These are phyloP conservation scores for Heliconius ethilla DNA, from an alignment of 2,888 invertebrate species.

Conservation along the genomic window DNA sequence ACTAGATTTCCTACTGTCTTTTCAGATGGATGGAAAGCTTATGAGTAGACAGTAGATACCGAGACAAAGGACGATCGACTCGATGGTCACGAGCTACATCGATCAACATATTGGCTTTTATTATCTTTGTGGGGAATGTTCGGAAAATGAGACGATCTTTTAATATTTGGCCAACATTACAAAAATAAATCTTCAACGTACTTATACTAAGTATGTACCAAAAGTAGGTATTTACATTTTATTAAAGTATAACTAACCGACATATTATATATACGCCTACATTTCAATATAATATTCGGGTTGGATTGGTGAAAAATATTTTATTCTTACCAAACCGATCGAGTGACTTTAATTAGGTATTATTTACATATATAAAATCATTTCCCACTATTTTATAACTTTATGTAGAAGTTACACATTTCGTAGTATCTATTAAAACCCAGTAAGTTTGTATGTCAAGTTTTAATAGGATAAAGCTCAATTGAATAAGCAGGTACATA, in stretches of 20 bases:
- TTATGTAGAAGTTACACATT: not conserved
- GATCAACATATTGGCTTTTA: constrained; percentile 3
- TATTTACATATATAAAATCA: not conserved
- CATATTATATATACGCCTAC: no score
- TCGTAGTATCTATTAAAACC: not conserved
- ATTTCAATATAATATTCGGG: no score
- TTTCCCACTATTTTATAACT: no score
- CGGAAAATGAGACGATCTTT: constrained; percentile 1
- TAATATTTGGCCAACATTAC: not conserved
- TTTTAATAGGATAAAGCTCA: not conserved
- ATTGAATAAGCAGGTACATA: not conserved
- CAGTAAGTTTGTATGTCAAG: not conserved
- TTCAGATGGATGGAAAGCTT: constrained; percentile 4
- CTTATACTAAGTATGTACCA: not conserved
- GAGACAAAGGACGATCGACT: constrained; percentile 7
- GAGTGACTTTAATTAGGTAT: not conserved
- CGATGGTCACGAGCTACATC: constrained; percentile 6
- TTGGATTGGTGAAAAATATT: no score
- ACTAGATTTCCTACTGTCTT: not conserved
- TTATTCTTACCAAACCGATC: no score
- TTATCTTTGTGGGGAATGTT: constrained; percentile 9
- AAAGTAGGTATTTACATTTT: not conserved
- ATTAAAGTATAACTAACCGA: no score
- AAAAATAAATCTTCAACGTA: not conserved
- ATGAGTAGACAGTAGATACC: not conserved